Evolutionary conservation across 30 jellyfish, hydroid and myxozoan genomes (phyloP).

Genomic region (Cassiopea andromeda): DNA sequence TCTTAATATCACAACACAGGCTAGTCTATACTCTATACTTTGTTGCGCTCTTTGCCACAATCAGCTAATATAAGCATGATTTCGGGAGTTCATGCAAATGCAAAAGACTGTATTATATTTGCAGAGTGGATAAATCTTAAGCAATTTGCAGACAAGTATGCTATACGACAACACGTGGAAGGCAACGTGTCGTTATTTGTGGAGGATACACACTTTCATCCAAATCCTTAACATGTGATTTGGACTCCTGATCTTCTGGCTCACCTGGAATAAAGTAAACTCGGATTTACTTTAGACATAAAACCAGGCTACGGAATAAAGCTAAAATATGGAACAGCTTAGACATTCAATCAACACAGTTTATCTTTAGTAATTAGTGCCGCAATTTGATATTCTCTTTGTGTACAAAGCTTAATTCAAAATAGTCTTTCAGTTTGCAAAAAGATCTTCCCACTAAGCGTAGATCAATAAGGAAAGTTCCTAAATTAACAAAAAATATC

Average conservation of each 20-base stretch:
- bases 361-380: not conserved
- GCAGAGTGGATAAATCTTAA: too few relatives aligned
- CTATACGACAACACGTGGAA: too few relatives aligned
- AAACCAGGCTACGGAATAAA: not conserved
- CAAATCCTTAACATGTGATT: not conserved
- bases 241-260: conserved; percentile 43
- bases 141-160: too few relatives aligned
- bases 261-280: conserved; percentile 33
- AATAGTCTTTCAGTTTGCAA: not conserved
- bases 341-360: not conserved
- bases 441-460: not conserved
- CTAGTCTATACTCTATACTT: too few relatives aligned
- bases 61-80: too few relatives aligned
- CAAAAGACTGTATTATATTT: too few relatives aligned
- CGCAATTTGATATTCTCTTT: not conserved
- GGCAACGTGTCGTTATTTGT: not conserved
- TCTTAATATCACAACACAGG: too few relatives aligned
- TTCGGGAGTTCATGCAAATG: too few relatives aligned
- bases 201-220: conserved; percentile 17
- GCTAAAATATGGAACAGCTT: not conserved
- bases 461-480: not conserved
- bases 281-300: not conserved
- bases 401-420: not conserved
- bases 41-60: too few relatives aligned
- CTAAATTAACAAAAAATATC: too few relatives aligned